Percentiles rank a stretch among this genome's conserved stretches.
These are phyloP conservation scores for Eupithecia vulgata DNA, from an alignment of 2,888 invertebrate species.

Conservation along the genomic window DNA sequence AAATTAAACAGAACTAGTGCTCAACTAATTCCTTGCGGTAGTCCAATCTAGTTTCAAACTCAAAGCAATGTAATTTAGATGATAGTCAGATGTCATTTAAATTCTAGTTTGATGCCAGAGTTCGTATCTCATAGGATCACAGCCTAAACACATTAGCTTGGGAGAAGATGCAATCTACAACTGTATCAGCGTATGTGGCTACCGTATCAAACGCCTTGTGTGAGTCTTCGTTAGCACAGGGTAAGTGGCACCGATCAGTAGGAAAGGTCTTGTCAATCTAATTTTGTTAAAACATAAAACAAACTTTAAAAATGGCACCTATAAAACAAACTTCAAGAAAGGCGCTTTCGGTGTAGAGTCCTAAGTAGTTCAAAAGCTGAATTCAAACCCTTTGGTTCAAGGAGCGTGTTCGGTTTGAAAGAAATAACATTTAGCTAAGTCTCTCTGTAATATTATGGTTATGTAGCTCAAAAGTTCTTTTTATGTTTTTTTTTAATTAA, in stretches of 20 bases:
- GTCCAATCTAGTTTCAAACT: slow-evolving; percentile 4
- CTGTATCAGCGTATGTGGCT: slow-evolving; percentile 11
- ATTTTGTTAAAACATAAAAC: neutral
- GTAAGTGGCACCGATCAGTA: neutral
- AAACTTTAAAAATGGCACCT: neutral
- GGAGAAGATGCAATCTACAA: slow-evolving; percentile 19
- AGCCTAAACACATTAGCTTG: slow-evolving; percentile 24
- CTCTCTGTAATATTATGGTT: too few relatives aligned
- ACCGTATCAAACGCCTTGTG: slow-evolving; percentile 30
- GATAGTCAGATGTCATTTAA: neutral
- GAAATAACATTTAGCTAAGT: neutral
- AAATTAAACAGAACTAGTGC: neutral
- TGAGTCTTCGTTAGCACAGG: slow-evolving; percentile 18
- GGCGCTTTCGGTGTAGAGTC: neutral
- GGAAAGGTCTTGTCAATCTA: neutral
- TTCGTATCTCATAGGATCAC: slow-evolving; percentile 17
- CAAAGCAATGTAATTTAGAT: slow-evolving; percentile 5
- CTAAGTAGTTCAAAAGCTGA: too few relatives aligned
- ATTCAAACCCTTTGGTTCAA: neutral
- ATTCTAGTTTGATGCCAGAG: neutral
- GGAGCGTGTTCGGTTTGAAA: neutral
- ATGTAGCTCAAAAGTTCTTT: too few relatives aligned
- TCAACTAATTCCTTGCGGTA: slow-evolving; percentile 29
- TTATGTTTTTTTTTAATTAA: neutral
- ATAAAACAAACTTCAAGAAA: too few relatives aligned